These are phyloP conservation scores for Aphidius colemani DNA, from an alignment of 2,888 invertebrate species.

Conservation along the genomic window DNA sequence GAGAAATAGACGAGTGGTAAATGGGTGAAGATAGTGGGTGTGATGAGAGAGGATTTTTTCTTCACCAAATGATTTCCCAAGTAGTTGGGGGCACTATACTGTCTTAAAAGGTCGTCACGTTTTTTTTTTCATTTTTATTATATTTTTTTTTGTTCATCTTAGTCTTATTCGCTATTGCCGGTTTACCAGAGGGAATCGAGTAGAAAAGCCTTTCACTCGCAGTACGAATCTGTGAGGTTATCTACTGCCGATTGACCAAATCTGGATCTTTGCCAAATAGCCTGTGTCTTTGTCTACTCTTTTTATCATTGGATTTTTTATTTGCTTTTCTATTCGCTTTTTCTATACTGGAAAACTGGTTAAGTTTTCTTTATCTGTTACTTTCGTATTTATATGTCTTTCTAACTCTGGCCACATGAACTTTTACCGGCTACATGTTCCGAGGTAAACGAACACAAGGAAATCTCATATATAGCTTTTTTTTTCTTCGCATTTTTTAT, in stretches of 20 bases:
- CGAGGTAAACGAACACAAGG: slow-evolving; percentile 22
- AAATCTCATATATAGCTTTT: slow-evolving; percentile 18
- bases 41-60: background rate
- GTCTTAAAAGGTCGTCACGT: slow-evolving; percentile 11
- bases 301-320: slow-evolving; percentile 17
- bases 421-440: slow-evolving; percentile 11
- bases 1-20: too few relatives aligned
- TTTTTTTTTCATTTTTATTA: slow-evolving; percentile 17
- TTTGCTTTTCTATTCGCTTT: slow-evolving; percentile 14
- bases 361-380: slow-evolving; percentile 23
- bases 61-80: slow-evolving; percentile 14
- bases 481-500: slow-evolving; percentile 21
- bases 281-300: slow-evolving; percentile 23
- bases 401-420: slow-evolving; percentile 12
- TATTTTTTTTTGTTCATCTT: slow-evolving; percentile 9
- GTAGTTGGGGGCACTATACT: slow-evolving; percentile 3
- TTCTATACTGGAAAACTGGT: slow-evolving; percentile 7
- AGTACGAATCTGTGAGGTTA: slow-evolving; percentile 40
- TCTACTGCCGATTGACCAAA: slow-evolving; percentile 49
- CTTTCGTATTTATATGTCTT: slow-evolving; percentile 16
- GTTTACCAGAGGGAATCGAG: slow-evolving; percentile 15
- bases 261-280: slow-evolving; percentile 45
- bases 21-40: too few relatives aligned
- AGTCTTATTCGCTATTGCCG: slow-evolving; percentile 10
- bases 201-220: slow-evolving; percentile 34